Evolutionary conservation across 64 coral and sea anemone species (phyloP), one percentile per base, ranked within the genome.

Genomic region (Anthopleura sola): DNA sequence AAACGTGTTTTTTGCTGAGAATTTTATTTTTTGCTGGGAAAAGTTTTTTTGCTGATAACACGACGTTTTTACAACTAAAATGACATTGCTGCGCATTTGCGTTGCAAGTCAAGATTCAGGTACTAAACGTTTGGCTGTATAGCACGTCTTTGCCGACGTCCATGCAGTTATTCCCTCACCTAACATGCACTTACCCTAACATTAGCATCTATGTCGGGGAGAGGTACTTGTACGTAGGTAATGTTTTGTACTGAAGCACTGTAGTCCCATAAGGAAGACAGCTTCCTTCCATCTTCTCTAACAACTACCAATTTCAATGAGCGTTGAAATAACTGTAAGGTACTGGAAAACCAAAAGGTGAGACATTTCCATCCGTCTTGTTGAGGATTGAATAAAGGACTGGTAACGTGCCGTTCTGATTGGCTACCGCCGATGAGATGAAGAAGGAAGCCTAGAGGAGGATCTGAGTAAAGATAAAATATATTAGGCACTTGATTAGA

Each of bases 181-280:
- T n/a, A n/a, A n/a, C n/a, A n/a, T n/a, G n/a, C n/a, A n/a, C n/a
- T 71, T 83, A 83, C 82, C 82, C 55, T 83, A 29, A 83, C 51
- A 60, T 56, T 16, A 31, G 44, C 34, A 28, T 83, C 50, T 16
- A 83, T 11, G 19, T 24, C 49, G 7, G 82, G 50, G 2, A 83
- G 19, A 53, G 49, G 82, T 19, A 83, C 21, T 29, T 83, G 82
- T 13, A 83, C 19, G 17, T 83, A 83, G 5, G 55, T 37, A 32
- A 53, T 29, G 31, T 58, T 83, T 36, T 29, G 19, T 16, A 83
- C 82, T 37, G 47, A 36, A 13, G 82, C 48, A 37, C 2, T 31
- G 28, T 83, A 83, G 33, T 0, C 36, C 82, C 82, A 83, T 49
- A 83, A 54, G 17, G 51, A 58, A 34, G 2, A 20, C n/a, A 83